Base-by-base conservation (phyloP, 2,888 invertebrate species). In the Harpagoxenus sublaevis region DNA sequence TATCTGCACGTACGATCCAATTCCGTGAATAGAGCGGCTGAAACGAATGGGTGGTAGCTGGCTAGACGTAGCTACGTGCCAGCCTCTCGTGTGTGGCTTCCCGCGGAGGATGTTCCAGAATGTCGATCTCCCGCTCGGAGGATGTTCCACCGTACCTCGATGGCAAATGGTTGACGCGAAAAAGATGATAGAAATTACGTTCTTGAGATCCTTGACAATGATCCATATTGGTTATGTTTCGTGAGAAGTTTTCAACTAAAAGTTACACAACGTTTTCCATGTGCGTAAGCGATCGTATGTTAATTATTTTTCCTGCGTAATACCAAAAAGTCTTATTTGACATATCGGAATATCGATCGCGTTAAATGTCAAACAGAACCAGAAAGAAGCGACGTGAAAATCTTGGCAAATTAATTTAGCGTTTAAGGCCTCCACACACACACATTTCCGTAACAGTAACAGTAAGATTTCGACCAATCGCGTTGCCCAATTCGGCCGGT, bases 1-100 rank as follows among this genome's bases (percentile, higher is more conserved):
- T 89, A 89, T 90, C 87, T 85, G 60, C 77, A 87, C 77, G 35
- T 84, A 77, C 83, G 86, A 91, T 91, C 86, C 90, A 87, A 91
- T 90, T 90, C 89, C 85, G 79, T 79, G 89, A 88, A 87, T 85
- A 84, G 87, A 86, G 82, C 73, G 66, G 45, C 71, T 57, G 85
- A 73, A 84, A 86, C 84, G 85, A 84, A 85, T 65, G 77, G 73
- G 45, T 75, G 68, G 42, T 39, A 51, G 57, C 71, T 73, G 83
- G 75, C 86, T 90, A 84, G 86, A 83, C 73, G 77, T 55, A 79
- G 86, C 71, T 89, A 87, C 83, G 77, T 73, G 85, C 71, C 74
- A 60, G 68, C 31, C n/a, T 42, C 55, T 9, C 77, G 6, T 51
- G 18, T 48, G 77, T 31, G 68, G 55, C 55, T 78, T 55, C 31